Evolutionary conservation across 2,113 vertebrate species (phyloP).

Genomic region (Paracyprichromis sp.): DNA sequence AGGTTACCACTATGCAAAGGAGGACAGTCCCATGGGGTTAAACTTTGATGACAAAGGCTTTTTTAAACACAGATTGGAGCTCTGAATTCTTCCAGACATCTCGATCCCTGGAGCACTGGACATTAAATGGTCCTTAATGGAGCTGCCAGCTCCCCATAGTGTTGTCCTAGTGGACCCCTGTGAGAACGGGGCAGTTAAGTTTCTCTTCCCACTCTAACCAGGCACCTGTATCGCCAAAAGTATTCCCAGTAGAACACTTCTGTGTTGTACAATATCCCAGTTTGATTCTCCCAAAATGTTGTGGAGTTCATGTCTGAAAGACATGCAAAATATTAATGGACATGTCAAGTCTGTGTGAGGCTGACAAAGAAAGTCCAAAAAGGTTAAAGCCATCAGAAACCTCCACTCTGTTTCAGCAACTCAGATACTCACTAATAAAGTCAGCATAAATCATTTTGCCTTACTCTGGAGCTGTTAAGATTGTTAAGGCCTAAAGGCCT

Average conservation of each 20-base stretch:
- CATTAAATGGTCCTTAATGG: background rate
- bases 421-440: background rate
- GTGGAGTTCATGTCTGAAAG: background rate
- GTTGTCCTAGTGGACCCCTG: background rate
- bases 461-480: background rate
- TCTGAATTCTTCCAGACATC: background rate
- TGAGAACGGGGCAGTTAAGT: background rate
- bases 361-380: background rate
- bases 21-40: background rate
- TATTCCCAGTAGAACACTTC: background rate
- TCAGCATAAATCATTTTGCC: background rate
- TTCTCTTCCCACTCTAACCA: background rate
- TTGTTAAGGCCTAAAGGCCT: background rate
- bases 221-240: background rate
- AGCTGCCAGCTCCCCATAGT: background rate
- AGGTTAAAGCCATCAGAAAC: background rate
- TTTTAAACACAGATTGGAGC: background rate
- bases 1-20: background rate
- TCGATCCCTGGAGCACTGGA: background rate
- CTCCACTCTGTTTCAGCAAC: background rate
- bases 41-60: background rate
- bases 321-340: background rate
- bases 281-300: background rate
- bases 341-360: background rate
- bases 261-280: background rate